Evolutionary conservation across 2,888 invertebrate species (phyloP).

Genomic region (Erpobdella octoculata): DNA sequence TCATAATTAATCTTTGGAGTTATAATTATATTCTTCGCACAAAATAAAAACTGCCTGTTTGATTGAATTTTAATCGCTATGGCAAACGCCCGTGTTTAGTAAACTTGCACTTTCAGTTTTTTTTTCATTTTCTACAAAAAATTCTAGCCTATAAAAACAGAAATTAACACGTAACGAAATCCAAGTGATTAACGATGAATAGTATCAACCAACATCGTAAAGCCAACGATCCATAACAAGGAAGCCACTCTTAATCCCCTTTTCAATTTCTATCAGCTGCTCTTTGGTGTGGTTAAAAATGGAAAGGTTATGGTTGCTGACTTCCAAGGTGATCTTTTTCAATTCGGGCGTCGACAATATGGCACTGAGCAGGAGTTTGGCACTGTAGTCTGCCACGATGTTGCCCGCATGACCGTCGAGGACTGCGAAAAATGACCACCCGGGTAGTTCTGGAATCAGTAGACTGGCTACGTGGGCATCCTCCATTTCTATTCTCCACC

Average conservation of each 20-base stretch:
- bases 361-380: constrained; percentile 58
- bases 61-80: too few species aligned
- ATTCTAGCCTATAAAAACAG: too few species aligned
- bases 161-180: too few species aligned
- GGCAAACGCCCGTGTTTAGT: too few species aligned
- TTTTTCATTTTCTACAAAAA: too few species aligned
- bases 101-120: too few species aligned
- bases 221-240: constrained; percentile 68
- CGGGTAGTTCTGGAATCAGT: constrained; percentile 60
- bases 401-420: constrained; percentile 97
- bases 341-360: constrained; percentile 78
- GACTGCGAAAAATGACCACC: constrained; percentile 83
- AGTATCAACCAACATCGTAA: constrained; percentile 42
- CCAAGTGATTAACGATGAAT: too few species aligned
- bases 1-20: too few species aligned
- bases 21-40: too few species aligned
- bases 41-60: too few species aligned
- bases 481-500: constrained; percentile 88
- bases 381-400: constrained; percentile 35
- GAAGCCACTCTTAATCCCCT: constrained; percentile 59
- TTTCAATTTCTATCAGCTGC: constrained; percentile 41
- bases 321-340: constrained; percentile 1
- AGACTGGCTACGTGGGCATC: constrained; percentile 89
- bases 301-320: constrained; percentile 31
- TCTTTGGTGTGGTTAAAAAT: constrained; percentile 49